phyloP scores from a whole-genome alignment of 1,140 invertebrate species.

The Helicoverpa zea region DNA sequence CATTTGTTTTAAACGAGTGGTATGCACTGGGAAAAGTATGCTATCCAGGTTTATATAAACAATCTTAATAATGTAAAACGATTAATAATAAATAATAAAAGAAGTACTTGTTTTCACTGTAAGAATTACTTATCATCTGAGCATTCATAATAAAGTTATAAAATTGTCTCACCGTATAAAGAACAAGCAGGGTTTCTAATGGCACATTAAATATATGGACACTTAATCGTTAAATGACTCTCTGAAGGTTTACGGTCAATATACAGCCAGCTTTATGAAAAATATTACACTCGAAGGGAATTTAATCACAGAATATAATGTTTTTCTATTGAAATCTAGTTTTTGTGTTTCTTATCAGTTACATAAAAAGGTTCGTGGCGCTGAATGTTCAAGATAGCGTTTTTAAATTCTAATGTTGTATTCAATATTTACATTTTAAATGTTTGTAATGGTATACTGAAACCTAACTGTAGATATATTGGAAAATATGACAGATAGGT shows the following conservation, averaged over 20 bases:
- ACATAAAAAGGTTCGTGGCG: conserved; percentile 12
- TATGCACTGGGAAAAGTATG: not conserved
- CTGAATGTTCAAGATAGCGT: not conserved
- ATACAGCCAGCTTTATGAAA: conserved; percentile 53
- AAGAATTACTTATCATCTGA: conserved; percentile 61
- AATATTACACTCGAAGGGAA: conserved; percentile 34
- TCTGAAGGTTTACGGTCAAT: conserved; percentile 65
- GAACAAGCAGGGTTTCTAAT: conserved; percentile 64
- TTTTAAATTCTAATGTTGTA: not conserved
- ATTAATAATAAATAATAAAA: not conserved
- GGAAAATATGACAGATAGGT: no score
- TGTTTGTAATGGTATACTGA: no score
- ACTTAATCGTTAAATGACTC: conserved; percentile 66
- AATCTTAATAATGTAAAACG: not conserved
- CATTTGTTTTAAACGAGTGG: conserved; percentile 18
- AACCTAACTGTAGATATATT: no score
- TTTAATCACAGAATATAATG: conserved; percentile 37
- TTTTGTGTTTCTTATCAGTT: conserved; percentile 24
- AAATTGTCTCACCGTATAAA: conserved; percentile 63
- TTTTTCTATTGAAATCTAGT: conserved; percentile 1
- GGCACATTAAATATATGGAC: conserved; percentile 76
- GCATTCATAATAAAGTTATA: conserved; percentile 67
- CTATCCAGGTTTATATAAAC: not conserved
- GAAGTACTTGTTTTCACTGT: conserved; percentile 33
- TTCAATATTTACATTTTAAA: not conserved